phyloP scores from a whole-genome alignment of 2,113 vertebrate genomes.

The Hypanus sabinus region DNA sequence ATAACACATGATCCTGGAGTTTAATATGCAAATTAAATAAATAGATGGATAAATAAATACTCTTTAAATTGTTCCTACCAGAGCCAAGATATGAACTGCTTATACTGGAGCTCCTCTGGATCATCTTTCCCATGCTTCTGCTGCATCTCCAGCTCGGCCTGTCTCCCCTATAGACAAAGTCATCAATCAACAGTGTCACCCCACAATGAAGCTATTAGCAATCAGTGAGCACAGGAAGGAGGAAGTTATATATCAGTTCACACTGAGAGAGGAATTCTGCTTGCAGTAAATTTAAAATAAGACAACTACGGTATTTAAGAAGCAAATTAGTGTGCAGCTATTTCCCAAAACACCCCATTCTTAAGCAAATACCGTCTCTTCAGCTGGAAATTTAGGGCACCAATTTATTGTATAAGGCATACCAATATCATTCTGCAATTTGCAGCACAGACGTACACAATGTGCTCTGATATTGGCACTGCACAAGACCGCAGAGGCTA shows the following conservation, averaged over 20 bases:
- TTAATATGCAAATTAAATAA: background rate
- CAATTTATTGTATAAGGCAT: background rate
- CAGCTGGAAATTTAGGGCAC: background rate
- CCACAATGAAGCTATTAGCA: slow-evolving; percentile 32
- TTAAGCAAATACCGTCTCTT: background rate
- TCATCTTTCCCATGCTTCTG: slow-evolving; percentile 74
- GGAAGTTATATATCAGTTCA: slow-evolving; percentile 32
- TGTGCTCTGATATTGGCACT: too few relatives aligned
- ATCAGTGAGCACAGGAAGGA: slow-evolving; percentile 23
- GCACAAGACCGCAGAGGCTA: too few relatives aligned
- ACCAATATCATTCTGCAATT: background rate
- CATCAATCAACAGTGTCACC: slow-evolving; percentile 31
- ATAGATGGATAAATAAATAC: background rate
- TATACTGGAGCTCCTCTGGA: slow-evolving; percentile 73
- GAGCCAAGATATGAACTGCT: slow-evolving; percentile 80
- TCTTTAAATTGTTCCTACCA: slow-evolving; percentile 64
- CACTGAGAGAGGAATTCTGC: background rate
- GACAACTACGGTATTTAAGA: background rate
- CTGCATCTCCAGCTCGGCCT: slow-evolving; percentile 81
- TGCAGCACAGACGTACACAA: background rate
- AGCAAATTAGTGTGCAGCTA: background rate
- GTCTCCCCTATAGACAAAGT: slow-evolving; percentile 66
- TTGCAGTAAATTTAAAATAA: slow-evolving; percentile 30
- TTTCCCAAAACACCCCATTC: background rate
- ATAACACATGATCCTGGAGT: background rate